Base-by-base conservation (phyloP, 2,113 vertebrate species). In the Sphaerodactylus townsendi region DNA sequence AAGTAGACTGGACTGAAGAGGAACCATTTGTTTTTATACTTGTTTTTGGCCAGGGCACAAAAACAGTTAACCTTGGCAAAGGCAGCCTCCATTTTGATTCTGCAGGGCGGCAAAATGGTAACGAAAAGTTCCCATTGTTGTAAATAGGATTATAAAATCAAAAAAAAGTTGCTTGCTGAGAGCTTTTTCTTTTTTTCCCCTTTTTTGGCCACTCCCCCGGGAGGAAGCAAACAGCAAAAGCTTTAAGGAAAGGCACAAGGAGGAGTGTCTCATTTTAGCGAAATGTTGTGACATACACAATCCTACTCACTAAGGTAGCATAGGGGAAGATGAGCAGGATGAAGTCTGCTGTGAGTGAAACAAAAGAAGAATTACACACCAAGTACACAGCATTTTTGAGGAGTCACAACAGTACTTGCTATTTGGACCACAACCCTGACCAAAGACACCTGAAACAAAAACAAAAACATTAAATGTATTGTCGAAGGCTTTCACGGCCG, bases 131-230 rank as follows among this genome's bases (percentile, higher is more conserved):
- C 41, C n/a, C 28, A 37, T 66, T 37, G 8, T 56, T 33, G 25
- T 56, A 30, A 41, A 35, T 10, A 50, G 78, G n/a, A 39, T 1
- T 35, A 33, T 44, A 48, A 80, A 46, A 50, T 30, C 25, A 48
- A 35, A 66, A 4, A n/a, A 23, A 5, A 64, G 13, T 11, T 0
- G 0, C 23, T 0, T 1, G 9, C n/a, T 33, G 0, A 0, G 77
- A 35, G 56, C 50, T 48, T 8, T 25, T 33, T 2, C 21, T 0
- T 82, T 72, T 0, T 0, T 48, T 8, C 19, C 28, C 3, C 21
- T 0, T 82, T 72, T 0, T 0, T 44, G 2, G 48, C 69, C 68
- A 28, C 64, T 83, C 33, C 65, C 53, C 25, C 2, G 25, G 0
- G 33, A 48, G 66, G 14, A 84, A 4, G 21, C 41, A 33, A 64